Base-by-base conservation (phyloP, 2,113 vertebrate genomes). In the Scolopax mira region DNA sequence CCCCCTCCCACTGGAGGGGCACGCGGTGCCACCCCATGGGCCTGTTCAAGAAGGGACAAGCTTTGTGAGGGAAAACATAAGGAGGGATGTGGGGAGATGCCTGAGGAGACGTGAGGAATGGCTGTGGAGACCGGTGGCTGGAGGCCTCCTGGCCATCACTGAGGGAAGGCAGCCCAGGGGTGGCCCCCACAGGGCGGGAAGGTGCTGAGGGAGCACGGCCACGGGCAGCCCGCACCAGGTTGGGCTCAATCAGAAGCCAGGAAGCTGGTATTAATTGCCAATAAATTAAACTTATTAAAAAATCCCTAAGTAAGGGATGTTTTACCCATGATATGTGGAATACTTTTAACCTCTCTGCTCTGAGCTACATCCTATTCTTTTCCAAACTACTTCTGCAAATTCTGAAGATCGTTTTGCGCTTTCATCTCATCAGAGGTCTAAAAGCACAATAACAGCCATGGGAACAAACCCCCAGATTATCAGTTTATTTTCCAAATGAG, bases 171-270 rank as follows among this genome's bases (percentile, higher is more conserved):
- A 3, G 60, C 28, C n/a, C 35, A 4, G 3, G 3, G 19, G 15
- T 3, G 25, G 58, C 41, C 39, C 16, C 6, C 3, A 1, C 8
- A 42, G 8, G 35, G 21, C 6, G 1, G 8, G 39, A 30, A 44
- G 13, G 9, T 1, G 10, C 62, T 74, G 67, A 75, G 54, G 62
- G 49, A 22, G 13, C 0, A 3, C 1, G 0, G n/a, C 41, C n/a
- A 4, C 1, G 28, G 35, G 60, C 2, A 1, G 66, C 27, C 10
- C 33, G 9, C 1, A 0, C 13, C 41, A 10, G 27, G 8, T 0
- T 17, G 28, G 23, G 11, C 33, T 4, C 17, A 16, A 30, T 15
- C n/a, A 21, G 35, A 33, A 55, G 35, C 27, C 9, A 2, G 18
- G 35, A 79, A 82, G 13, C 10, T 41, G 18, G 5, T 33, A 35